Conservation (phyloP, 2,888 invertebrate genomes). For the Antheraea yamamai region DNA sequence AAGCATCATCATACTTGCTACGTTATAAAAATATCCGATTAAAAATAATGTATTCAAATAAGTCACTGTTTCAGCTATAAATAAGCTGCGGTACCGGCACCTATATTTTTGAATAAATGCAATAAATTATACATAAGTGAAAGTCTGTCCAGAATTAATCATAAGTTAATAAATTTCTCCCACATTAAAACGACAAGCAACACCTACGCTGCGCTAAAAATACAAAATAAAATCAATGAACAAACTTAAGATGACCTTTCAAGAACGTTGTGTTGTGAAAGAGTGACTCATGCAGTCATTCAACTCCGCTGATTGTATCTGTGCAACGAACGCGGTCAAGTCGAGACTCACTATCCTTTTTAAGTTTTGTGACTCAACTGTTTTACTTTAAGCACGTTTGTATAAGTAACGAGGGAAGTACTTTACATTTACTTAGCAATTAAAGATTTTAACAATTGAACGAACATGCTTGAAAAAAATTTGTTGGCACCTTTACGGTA, state of each 20-base stretch:
- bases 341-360: slow-evolving; percentile 62
- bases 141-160: slow-evolving; percentile 38
- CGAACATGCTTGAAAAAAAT: not conserved
- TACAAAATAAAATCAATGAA: slow-evolving; percentile 45
- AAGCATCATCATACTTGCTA: not conserved
- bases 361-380: slow-evolving; percentile 61
- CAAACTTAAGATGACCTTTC: slow-evolving; percentile 60
- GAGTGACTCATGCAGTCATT: slow-evolving; percentile 72
- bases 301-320: slow-evolving; percentile 56
- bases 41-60: not conserved
- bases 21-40: not conserved
- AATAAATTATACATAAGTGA: slow-evolving; percentile 27
- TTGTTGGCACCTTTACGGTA: too few species aligned
- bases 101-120: too few species aligned
- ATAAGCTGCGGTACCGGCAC: not conserved
- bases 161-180: slow-evolving; percentile 42
- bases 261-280: slow-evolving; percentile 65
- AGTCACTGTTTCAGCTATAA: not conserved
- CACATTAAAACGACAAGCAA: slow-evolving; percentile 26
- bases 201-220: slow-evolving; percentile 28
- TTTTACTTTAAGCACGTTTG: slow-evolving; percentile 42
- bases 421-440: slow-evolving; percentile 31
- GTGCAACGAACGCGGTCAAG: slow-evolving; percentile 63
- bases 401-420: slow-evolving; percentile 42
- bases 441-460: slow-evolving; percentile 28